Base-by-base conservation (phyloP, 2,888 invertebrate genomes). In the Hirtodrosophila duncani region DNA sequence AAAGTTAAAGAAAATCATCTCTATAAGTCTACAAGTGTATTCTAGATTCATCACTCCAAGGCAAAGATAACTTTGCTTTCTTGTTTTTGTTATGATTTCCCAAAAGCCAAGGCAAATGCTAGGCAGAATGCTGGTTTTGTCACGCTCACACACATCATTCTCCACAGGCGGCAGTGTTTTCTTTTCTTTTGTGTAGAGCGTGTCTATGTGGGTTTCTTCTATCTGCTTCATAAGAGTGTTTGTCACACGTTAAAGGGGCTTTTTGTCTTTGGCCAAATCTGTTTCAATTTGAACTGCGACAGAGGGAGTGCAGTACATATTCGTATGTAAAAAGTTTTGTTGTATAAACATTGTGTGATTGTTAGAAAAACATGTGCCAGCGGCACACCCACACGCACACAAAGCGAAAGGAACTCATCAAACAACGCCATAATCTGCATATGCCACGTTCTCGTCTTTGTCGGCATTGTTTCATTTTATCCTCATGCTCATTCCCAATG, bases 281-380 rank as follows among this genome's bases (percentile, higher is more conserved):
- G 75, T 79, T 72, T 78, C 74, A 78, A 72, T 78, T 72, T 77
- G 58, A 64, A 78, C 62, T 38, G 14, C 27, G 57, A 60, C 42
- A n/a, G n/a, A n/a, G n/a, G n/a, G 59, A 53, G 59, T 43, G 44
- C 63, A 53, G 38, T 78, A 75, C n/a, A n/a, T n/a, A n/a, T n/a
- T n/a, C n/a, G n/a, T n/a, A n/a, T n/a, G n/a, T 63, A 81, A 81
- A 72, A 74, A 74, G 75, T 74, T 74, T 74, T 69, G 67, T 78
- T 81, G 74, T 81, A 69, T 74, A 81, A 81, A 74, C 81, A 74
- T 69, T 74, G 81, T 78, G 79, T 74, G 72, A 74, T 74, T 81
- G 72, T 74, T 69, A 74, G 79, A 81, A 81, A 74, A 74, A 74
- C 81, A 74, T 74, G 72, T 74, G 72, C 72, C 72, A 63, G 26